A percentile compares a stretch with the other conserved stretches of the same genome.
phyloP scores from a whole-genome alignment of 2,888 invertebrate species.

The Nesidiocoris tenuis region DNA sequence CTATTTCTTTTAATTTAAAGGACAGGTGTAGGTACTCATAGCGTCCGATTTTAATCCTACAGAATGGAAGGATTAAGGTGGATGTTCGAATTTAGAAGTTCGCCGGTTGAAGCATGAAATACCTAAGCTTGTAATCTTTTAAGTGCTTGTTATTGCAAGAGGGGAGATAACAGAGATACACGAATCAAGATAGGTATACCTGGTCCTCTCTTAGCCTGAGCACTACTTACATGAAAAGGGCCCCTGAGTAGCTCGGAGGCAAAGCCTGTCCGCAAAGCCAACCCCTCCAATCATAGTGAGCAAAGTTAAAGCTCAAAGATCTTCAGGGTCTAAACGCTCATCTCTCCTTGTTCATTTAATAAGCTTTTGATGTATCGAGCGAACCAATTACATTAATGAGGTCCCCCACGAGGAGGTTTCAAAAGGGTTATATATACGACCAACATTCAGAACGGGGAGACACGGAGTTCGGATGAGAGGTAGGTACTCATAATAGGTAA shows the following conservation, averaged over 20 bases:
- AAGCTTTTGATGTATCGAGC: constrained; percentile 33
- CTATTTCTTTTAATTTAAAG: too few relatives aligned
- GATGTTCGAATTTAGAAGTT: too few relatives aligned
- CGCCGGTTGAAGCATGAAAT: neutral
- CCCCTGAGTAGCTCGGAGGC: neutral
- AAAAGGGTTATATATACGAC: constrained; percentile 13
- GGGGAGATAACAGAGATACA: neutral
- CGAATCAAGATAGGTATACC: neutral
- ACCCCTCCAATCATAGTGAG: constrained; percentile 19
- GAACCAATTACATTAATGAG: constrained; percentile 38
- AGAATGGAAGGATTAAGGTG: too few relatives aligned
- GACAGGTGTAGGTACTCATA: too few relatives aligned
- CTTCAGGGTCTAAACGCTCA: constrained; percentile 1
- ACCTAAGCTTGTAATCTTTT: neutral
- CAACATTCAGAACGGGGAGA: too few relatives aligned
- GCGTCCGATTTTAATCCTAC: too few relatives aligned
- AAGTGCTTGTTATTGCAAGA: neutral
- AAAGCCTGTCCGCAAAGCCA: neutral
- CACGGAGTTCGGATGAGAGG: too few relatives aligned
- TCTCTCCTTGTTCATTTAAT: constrained; percentile 23
- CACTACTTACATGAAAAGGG: neutral
- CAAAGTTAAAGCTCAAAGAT: constrained; percentile 33
- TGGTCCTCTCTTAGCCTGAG: neutral
- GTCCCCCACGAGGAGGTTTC: constrained; percentile 13
- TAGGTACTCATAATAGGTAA: too few relatives aligned